Evolutionary conservation across 2,113 vertebrate species (phyloP), one percentile per base, ranked within the genome.

Genomic region (Odontesthes bonariensis): DNA sequence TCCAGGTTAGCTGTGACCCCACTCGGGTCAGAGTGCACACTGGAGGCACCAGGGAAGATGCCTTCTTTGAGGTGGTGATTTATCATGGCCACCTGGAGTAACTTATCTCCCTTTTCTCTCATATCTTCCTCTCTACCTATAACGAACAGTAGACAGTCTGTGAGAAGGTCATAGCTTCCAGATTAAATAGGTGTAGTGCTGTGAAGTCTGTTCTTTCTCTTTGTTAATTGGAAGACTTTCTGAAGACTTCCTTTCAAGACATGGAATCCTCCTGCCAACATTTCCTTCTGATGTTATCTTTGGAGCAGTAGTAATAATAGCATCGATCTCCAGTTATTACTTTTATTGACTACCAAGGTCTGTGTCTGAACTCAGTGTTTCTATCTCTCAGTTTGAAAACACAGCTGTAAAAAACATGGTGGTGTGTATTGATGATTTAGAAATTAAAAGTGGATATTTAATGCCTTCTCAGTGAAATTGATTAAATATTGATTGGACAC

Each of bases 41-140:
- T 42, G 69, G 67, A 92, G 86, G 83, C 87, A 69, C 79, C 49
- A 53, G 69, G 54, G 58, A 82, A 82, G 88, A 90, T 77, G 89
- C 86, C 88, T 91, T 64, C 85, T 91, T 85, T 86, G 84, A 88
- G 84, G 59, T 44, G 69, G 47, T 90, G 86, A 91, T 92, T 94
- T 92, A 92, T 86, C 79, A 67, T 16, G 69, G 62, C 77, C 92
- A 93, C 90, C 90, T 94, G 94, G 91, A 93, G 73, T 12, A 88
- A 77, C 77, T 85, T 85, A 86, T 84, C 81, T 75, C 62, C 57
- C 60, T 38, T 63, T 65, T 57, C 68, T 72, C 62, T 72, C 83
- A 61, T 73, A 75, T 69, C 46, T 65, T 82, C 53, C 55, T 78
- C 61, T 62, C 14, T 20, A 52, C 17, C 12, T 60, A 33, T 55